Evolutionary conservation across 2,113 vertebrate genomes (phyloP).

Genomic region (Emydocephalus ijimae): DNA sequence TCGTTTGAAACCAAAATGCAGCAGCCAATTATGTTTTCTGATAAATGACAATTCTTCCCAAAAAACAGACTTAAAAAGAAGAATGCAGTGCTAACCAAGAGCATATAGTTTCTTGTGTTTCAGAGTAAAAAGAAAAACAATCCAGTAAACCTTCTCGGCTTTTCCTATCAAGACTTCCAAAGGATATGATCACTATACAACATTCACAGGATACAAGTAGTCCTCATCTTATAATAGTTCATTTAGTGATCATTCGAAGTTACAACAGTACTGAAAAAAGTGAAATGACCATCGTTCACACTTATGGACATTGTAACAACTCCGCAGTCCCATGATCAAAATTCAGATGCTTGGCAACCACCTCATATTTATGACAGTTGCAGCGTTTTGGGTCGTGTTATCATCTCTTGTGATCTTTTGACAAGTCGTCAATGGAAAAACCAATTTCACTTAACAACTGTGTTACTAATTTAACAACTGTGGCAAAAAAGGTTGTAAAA

Average conservation of each 20-base stretch:
- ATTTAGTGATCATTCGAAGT: neutral
- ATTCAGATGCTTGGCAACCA: neutral
- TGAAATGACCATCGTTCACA: neutral
- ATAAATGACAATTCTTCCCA: neutral
- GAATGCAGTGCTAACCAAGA: neutral
- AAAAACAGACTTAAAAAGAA: neutral
- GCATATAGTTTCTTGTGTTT: neutral
- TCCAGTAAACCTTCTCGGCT: neutral
- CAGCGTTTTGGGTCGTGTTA: neutral
- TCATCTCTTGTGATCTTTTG: neutral
- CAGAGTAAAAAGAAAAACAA: neutral
- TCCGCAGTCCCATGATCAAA: neutral
- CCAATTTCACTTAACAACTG: neutral
- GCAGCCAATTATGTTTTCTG: neutral
- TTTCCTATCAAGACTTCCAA: neutral
- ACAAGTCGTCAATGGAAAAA: neutral
- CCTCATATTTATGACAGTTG: neutral
- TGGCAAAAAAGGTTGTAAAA: neutral
- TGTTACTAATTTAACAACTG: neutral
- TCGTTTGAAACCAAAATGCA: neutral
- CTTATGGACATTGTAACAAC: neutral
- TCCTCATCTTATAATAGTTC: neutral
- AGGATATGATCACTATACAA: neutral
- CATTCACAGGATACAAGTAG: neutral
- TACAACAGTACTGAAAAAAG: neutral